A percentile compares a stretch with the other conserved stretches of the same genome.
These are phyloP conservation scores for Rattus rattus DNA, from an alignment of 2,113 vertebrate genomes.

Conservation along the genomic window DNA sequence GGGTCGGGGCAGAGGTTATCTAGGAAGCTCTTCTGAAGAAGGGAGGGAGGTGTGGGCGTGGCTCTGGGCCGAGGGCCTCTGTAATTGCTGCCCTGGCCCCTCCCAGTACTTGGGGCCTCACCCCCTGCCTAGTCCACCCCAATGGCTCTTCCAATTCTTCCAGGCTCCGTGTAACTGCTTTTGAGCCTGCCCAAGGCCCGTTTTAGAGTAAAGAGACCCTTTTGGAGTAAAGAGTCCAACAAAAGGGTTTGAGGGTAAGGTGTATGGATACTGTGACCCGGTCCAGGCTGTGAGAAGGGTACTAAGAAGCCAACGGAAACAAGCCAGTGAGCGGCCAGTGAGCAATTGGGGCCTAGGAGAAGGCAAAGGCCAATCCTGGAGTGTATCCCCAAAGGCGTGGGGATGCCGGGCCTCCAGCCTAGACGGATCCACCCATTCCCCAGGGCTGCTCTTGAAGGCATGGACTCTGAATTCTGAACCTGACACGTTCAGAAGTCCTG, in stretches of 20 bases:
- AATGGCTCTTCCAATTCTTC: not conserved
- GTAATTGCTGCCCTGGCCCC: not conserved
- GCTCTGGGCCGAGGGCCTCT: not conserved
- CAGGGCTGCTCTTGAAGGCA: not conserved
- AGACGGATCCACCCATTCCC: not conserved
- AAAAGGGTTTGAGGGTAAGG: not conserved
- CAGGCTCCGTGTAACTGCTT: not conserved
- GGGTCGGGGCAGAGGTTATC: not conserved
- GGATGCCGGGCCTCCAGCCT: not conserved
- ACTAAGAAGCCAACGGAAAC: not conserved
- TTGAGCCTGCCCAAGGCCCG: not conserved
- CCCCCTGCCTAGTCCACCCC: accelerated
- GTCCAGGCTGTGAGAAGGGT: not conserved
- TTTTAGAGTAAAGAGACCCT: not conserved
- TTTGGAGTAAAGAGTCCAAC: not conserved
- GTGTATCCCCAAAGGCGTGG: not conserved
- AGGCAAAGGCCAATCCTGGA: not conserved
- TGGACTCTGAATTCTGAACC: not conserved
- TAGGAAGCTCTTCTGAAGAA: not conserved
- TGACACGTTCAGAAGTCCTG: not conserved
- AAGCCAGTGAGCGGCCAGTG: not conserved
- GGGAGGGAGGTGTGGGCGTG: not conserved
- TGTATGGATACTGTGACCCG: not conserved
- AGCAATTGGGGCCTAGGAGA: not conserved
- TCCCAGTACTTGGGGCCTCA: not conserved